Evolutionary conservation across 2,888 invertebrate genomes (phyloP).

Genomic region (Lasioglossum oenotherae): DNA sequence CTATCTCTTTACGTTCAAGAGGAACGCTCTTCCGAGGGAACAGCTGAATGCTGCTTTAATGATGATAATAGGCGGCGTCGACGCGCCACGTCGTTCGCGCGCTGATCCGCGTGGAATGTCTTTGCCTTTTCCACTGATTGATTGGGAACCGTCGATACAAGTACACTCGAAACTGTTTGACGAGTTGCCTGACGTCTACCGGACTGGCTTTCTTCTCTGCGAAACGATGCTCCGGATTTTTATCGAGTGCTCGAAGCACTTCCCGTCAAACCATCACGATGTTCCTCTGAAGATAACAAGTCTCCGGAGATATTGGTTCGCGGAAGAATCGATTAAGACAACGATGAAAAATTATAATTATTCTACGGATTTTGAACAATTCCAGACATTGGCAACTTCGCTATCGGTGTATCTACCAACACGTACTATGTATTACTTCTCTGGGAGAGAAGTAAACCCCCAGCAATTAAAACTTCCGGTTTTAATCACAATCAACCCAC

Average conservation of each 20-base stretch:
- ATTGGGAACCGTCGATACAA: background rate
- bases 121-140: background rate
- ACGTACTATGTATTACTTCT: background rate
- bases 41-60: background rate
- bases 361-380: background rate
- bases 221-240: background rate
- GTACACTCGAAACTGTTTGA: background rate
- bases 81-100: background rate
- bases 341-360: no score
- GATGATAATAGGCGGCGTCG: conserved; percentile 1
- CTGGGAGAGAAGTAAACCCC: background rate
- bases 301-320: background rate
- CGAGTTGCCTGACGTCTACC: background rate
- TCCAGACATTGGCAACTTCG: background rate
- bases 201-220: background rate
- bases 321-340: background rate
- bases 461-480: background rate
- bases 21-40: background rate
- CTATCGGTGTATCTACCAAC: background rate
- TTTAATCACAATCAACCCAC: background rate
- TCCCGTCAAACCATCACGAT: background rate
- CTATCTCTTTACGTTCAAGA: conserved; percentile 12
- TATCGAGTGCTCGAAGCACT: background rate
- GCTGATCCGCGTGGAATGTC: background rate
- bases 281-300: background rate